These are phyloP conservation scores for Lasiurus cinereus DNA, from an alignment of 2,113 vertebrate species.

Conservation along the genomic window DNA sequence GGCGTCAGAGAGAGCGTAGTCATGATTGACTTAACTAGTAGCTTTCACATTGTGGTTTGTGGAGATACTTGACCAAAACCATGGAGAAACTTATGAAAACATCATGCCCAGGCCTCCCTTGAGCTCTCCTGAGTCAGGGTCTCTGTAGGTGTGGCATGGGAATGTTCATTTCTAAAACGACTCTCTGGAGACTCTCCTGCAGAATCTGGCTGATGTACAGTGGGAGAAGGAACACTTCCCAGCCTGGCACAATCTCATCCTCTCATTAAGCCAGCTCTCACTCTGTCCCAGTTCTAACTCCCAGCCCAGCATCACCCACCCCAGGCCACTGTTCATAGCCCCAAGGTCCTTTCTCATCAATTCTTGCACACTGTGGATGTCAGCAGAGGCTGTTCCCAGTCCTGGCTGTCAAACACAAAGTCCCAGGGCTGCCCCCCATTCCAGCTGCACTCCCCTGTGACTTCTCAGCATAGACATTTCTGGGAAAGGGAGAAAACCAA, in stretches of 20 bases:
- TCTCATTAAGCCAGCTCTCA: background rate
- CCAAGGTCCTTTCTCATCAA: background rate
- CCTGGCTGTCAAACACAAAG: background rate
- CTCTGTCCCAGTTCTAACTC: background rate
- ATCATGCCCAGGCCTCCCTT: background rate
- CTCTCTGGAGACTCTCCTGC: background rate
- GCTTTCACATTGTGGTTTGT: background rate
- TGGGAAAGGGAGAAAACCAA: background rate
- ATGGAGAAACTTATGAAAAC: background rate
- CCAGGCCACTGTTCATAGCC: background rate
- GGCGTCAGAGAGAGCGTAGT: background rate
- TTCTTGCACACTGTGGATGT: background rate
- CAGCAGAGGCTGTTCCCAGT: background rate
- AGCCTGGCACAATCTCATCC: background rate
- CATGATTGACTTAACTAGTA: background rate
- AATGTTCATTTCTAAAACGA: background rate
- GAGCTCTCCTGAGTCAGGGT: background rate
- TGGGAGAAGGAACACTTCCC: background rate
- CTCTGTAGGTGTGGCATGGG: background rate
- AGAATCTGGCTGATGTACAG: too few species aligned
- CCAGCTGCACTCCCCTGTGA: background rate
- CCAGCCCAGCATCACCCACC: background rate
- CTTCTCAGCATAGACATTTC: conserved; percentile 21
- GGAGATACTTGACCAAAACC: background rate
- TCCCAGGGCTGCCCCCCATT: background rate